Percentiles rank a stretch among this genome's conserved stretches.
phyloP scores from a whole-genome alignment of 2,797 vertebrate species.

The Eulemur albifrons region DNA sequence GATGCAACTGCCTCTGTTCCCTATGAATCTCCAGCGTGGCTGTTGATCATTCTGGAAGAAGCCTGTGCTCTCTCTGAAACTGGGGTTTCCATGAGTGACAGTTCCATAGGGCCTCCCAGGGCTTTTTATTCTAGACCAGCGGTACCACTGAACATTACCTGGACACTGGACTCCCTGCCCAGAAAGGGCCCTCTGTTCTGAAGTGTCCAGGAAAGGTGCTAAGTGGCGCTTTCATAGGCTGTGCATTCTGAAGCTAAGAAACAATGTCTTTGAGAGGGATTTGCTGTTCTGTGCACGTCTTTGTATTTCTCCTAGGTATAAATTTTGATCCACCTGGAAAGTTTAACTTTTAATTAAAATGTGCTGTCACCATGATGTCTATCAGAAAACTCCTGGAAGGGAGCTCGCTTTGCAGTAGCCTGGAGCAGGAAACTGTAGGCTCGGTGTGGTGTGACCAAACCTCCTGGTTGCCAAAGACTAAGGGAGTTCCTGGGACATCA shows the following conservation, averaged over 20 bases:
- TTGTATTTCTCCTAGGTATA: background rate
- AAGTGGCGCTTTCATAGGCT: background rate
- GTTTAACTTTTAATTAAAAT: background rate
- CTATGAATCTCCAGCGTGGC: background rate
- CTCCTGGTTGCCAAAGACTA: background rate
- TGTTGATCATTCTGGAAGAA: background rate
- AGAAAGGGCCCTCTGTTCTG: background rate
- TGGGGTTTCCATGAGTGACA: background rate
- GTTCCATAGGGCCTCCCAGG: accelerated
- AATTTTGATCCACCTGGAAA: background rate
- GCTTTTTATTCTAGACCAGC: background rate
- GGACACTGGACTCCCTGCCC: background rate
- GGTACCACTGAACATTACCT: background rate
- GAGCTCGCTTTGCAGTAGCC: background rate
- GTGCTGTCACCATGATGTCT: too few relatives aligned
- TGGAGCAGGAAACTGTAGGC: background rate
- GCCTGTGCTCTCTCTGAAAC: accelerated
- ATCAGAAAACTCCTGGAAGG: background rate
- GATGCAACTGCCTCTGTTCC: background rate
- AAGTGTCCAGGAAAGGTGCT: background rate
- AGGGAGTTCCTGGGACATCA: background rate
- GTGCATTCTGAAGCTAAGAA: background rate
- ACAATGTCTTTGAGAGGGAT: background rate
- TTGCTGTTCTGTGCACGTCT: background rate
- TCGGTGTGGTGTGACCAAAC: accelerated